A percentile compares a stretch with the other conserved stretches of the same genome.
Evolutionary conservation across 2,113 vertebrate genomes (phyloP).

Genomic region (Aleadryas rufinucha): DNA sequence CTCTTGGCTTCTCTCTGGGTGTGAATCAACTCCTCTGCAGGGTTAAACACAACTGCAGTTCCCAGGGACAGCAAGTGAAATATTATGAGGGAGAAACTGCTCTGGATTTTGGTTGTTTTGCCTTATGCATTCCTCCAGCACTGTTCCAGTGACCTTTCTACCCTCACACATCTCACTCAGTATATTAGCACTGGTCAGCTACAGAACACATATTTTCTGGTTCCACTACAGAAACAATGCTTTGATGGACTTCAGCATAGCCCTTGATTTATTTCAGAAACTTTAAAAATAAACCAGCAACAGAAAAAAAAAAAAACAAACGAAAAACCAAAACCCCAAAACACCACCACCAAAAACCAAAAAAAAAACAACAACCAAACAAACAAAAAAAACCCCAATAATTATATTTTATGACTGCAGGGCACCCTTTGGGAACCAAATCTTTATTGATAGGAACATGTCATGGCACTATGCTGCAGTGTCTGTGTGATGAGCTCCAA

Average conservation of each 20-base stretch:
- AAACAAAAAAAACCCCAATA: no score
- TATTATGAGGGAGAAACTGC: background rate
- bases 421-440: accelerated
- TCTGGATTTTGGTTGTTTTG: background rate
- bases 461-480: accelerated
- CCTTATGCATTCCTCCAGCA: background rate
- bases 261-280: background rate
- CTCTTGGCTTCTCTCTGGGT: background rate
- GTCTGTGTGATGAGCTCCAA: background rate
- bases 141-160: background rate
- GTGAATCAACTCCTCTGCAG: background rate
- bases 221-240: background rate
- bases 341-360: background rate
- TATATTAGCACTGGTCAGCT: background rate
- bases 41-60: background rate
- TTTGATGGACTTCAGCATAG: background rate
- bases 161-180: background rate
- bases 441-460: accelerated
- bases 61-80: background rate
- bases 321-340: background rate
- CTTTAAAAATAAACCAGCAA: background rate
- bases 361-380: background rate
- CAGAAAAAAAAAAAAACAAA: background rate
- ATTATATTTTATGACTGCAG: background rate
- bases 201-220: background rate